phyloP scores from a whole-genome alignment of 2,797 vertebrate genomes.

The Lepilemur ruficaudatus region DNA sequence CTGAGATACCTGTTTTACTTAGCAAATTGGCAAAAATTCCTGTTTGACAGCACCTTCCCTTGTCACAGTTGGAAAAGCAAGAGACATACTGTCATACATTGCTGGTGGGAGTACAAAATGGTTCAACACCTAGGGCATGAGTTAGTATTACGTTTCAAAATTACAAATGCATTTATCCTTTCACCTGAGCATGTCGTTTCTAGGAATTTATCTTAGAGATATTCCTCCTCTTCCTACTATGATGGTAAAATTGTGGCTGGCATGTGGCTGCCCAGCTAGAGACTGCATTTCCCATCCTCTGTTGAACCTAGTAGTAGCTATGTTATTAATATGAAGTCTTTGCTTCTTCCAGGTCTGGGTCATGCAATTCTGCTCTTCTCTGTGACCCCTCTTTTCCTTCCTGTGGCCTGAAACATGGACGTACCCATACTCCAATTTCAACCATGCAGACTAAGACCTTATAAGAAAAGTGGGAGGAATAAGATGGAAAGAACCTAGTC shows the following conservation, averaged over 20 bases:
- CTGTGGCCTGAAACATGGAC: not conserved
- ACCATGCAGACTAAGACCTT: not conserved
- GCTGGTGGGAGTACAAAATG: not conserved
- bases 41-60: not conserved
- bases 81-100: not conserved
- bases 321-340: not conserved
- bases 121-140: not conserved
- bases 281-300: not conserved
- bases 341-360: not conserved
- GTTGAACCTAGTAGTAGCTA: not conserved
- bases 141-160: not conserved
- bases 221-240: not conserved
- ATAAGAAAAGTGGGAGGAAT: not conserved
- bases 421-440: not conserved
- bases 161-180: not conserved
- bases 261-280: not conserved
- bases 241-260: not conserved
- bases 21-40: not conserved
- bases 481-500: not conserved
- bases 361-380: not conserved
- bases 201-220: not conserved
- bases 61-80: not conserved
- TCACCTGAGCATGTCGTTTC: not conserved
- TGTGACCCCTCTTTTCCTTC: not conserved
- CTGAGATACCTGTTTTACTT: not conserved